A percentile compares a stretch with the other conserved stretches of the same genome.
Conservation (phyloP, 2,113 vertebrate genomes). For the Galbula dea region DNA sequence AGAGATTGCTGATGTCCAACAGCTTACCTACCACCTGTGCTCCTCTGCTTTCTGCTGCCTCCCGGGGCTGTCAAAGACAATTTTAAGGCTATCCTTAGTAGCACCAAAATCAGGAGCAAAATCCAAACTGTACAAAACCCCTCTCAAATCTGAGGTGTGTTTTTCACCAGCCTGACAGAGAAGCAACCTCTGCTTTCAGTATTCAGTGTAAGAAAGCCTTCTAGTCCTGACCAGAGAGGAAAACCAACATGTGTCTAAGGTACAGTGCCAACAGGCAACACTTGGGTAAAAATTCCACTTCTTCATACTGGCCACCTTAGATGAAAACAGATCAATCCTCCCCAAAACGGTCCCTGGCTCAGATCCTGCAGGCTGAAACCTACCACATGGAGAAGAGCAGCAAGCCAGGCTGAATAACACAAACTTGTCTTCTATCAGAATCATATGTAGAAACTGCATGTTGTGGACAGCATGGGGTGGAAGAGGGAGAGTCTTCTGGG, state of each 20-base stretch:
- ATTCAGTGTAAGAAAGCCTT: not conserved
- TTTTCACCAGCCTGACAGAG: not conserved
- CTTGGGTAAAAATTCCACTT: slow-evolving; percentile 16
- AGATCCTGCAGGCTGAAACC: slow-evolving; percentile 14
- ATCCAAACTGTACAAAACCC: not conserved
- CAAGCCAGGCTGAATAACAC: slow-evolving; percentile 22
- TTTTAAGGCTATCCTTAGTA: not conserved
- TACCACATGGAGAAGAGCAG: slow-evolving; percentile 34
- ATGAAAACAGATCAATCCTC: slow-evolving; percentile 37
- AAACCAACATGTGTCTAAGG: not conserved
- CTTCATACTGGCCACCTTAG: not conserved
- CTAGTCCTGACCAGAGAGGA: not conserved
- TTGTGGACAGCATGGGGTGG: not conserved
- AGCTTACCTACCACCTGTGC: not conserved
- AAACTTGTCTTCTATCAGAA: slow-evolving; percentile 33
- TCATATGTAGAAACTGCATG: slow-evolving; percentile 13
- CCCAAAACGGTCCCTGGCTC: not conserved
- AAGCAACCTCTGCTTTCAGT: not conserved
- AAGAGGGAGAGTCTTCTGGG: not conserved
- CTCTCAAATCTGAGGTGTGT: too few species aligned
- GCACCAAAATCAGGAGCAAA: not conserved
- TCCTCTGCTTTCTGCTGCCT: not conserved
- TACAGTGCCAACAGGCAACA: not conserved
- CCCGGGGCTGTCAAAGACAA: not conserved
- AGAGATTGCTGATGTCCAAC: not conserved